These are phyloP conservation scores for Acleris cristana DNA, from an alignment of 2,888 invertebrate genomes.

Conservation along the genomic window DNA sequence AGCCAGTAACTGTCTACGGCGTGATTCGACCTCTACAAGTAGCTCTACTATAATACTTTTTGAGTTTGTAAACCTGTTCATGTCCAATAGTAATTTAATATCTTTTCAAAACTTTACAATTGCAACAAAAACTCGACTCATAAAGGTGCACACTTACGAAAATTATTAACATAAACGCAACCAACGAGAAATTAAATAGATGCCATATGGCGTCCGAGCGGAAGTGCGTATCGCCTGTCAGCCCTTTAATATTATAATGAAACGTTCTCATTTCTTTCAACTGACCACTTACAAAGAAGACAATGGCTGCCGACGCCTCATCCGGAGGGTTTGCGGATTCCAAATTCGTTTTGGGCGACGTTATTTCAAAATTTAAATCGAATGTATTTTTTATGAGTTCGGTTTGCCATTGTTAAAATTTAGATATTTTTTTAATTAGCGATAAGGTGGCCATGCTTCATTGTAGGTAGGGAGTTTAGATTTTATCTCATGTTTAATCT, in stretches of 20 bases:
- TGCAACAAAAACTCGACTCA: conserved; percentile 24
- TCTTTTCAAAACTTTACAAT: conserved; percentile 24
- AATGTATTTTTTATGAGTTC: conserved; percentile 12
- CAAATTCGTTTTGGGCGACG: conserved; percentile 49
- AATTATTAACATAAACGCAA: conserved; percentile 36
- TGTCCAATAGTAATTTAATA: conserved; percentile 16
- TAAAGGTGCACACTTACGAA: conserved; percentile 33
- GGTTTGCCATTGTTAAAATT: not conserved
- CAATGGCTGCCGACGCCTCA: conserved; percentile 69
- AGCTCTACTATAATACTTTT: not conserved
- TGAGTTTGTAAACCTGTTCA: conserved; percentile 10
- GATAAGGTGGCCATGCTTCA: too few species aligned
- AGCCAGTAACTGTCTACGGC: too few species aligned
- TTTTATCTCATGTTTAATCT: too few species aligned
- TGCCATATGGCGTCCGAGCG: conserved; percentile 76
- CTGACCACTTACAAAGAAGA: conserved; percentile 79
- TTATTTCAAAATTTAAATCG: conserved; percentile 29
- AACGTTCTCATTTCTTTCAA: conserved; percentile 75
- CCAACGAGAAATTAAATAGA: conserved; percentile 56
- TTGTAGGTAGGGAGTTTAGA: too few species aligned
- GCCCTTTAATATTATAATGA: conserved; percentile 78
- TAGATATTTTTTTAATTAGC: not conserved
- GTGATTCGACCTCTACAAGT: too few species aligned
- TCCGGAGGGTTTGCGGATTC: conserved; percentile 67
- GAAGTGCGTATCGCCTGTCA: conserved; percentile 81